Evolutionary conservation across 2,888 invertebrate genomes (phyloP), one percentile per base, ranked within the genome.

Genomic region (Cyaniris semiargus): DNA sequence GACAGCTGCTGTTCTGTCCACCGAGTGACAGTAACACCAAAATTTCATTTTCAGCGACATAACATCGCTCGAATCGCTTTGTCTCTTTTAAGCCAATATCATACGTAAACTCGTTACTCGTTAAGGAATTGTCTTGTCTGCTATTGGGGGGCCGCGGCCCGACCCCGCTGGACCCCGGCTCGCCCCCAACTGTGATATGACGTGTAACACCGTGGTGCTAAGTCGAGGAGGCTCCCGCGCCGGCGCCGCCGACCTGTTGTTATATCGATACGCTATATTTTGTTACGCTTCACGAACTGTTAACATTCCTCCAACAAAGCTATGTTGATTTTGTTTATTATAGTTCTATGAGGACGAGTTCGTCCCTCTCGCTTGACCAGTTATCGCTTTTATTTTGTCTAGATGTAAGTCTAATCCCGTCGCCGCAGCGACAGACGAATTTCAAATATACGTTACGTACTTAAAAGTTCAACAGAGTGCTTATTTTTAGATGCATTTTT

Each of bases 281-380:
- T 90, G 89, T 89, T 88, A 88, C 89, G 89, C 90, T 90, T 89
- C 88, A 87, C 88, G 88, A 88, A 90, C 90, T 92, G 89, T 93
- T 93, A 91, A 93, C 93, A 93, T 93, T 93, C 93, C 93, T 90
- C 90, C 90, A 89, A 88, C 88, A 87, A 91, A 88, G 86, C 89
- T 89, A 91, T 90, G 92, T 93, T 92, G 90, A 90, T 88, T 92
- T 92, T 92, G 90, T 92, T 92, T 90, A 88, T 88, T 82, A 89
- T 93, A 92, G 89, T 89, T 90, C 87, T 89, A 89, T 88, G 85
- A 87, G 86, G 89, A 90, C 88, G 84, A 85, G 86, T 86, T 85
- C 85, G 85, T 86, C 85, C 87, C 86, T 86, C 85, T 86, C 87
- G 89, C 89, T 88, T 88, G 89, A 89, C 86, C 89, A 89, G 87